These are phyloP conservation scores for Hecatera dysodea DNA, from an alignment of 2,888 invertebrate genomes.

Conservation along the genomic window DNA sequence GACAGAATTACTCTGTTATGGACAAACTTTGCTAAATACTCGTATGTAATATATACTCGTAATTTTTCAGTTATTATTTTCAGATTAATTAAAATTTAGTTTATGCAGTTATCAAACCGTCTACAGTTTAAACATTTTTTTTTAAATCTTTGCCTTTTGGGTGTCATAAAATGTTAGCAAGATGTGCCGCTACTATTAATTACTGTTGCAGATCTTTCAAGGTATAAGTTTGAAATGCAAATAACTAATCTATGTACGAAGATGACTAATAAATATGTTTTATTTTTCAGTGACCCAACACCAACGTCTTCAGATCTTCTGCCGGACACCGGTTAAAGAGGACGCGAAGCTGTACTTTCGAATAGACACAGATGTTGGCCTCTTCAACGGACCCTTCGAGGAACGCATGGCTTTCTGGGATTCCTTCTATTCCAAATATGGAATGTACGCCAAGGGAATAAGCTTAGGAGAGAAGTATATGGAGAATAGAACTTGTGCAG, in stretches of 20 bases:
- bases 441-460: conserved; percentile 16
- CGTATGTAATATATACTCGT: too few species aligned
- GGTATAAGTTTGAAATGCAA: too few species aligned
- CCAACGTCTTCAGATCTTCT: conserved; percentile 21
- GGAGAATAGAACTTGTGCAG: neutral
- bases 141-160: too few species aligned
- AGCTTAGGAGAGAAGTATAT: conserved; percentile 5
- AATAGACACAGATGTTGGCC: neutral
- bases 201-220: too few species aligned
- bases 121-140: too few species aligned
- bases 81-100: too few species aligned
- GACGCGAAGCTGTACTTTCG: conserved; percentile 5
- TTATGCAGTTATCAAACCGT: too few species aligned
- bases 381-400: conserved; percentile 1
- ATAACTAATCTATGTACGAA: too few species aligned
- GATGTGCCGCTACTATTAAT: too few species aligned
- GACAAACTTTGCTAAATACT: conserved; percentile 54
- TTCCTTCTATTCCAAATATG: conserved; percentile 15
- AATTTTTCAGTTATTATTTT: too few species aligned
- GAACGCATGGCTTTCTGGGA: conserved; percentile 45
- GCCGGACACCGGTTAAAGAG: conserved; percentile 21
- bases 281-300: conserved; percentile 47
- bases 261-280: too few species aligned
- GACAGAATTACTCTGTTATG: conserved; percentile 33
- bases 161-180: too few species aligned